Percentiles rank a stretch among this genome's conserved stretches.
These are phyloP conservation scores for Mesembrinibis cayennensis DNA, from an alignment of 2,113 vertebrate genomes.

Conservation along the genomic window DNA sequence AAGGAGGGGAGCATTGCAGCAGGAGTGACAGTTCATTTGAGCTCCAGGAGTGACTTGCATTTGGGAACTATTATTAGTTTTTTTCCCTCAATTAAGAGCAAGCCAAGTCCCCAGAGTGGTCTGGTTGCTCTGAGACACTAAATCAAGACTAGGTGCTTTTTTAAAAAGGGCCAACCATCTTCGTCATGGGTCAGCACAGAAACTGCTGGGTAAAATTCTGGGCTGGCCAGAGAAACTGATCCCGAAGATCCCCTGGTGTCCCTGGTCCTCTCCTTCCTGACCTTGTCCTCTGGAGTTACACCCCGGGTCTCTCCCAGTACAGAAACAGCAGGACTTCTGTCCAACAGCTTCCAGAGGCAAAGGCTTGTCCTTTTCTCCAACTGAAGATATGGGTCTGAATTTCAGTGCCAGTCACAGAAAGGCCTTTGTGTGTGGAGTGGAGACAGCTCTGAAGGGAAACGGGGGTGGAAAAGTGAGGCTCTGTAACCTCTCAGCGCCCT, in stretches of 20 bases:
- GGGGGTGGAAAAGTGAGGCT: fast-evolving
- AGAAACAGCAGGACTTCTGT: neutral
- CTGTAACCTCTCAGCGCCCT: fast-evolving
- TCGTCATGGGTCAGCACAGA: fast-evolving
- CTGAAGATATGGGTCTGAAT: neutral
- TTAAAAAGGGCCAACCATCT: neutral
- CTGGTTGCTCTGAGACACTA: neutral
- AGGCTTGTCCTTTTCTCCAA: neutral
- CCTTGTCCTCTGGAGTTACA: fast-evolving
- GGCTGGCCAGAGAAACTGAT: neutral
- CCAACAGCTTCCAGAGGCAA: neutral
- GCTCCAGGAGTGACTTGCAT: neutral
- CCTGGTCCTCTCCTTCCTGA: neutral
- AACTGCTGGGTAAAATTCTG: neutral
- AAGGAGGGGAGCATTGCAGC: neutral
- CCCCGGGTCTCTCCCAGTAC: neutral
- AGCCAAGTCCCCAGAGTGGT: neutral
- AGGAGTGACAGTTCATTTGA: neutral
- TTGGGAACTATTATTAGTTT: neutral
- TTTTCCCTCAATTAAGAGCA: neutral
- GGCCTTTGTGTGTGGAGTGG: neutral
- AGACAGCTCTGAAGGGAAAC: neutral
- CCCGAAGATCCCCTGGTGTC: neutral
- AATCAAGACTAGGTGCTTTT: neutral
- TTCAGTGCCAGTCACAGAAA: fast-evolving